Percentiles rank a stretch among this genome's conserved stretches.
Evolutionary conservation across 2,113 vertebrate species (phyloP).

Genomic region (Puntigrus tetrazona): DNA sequence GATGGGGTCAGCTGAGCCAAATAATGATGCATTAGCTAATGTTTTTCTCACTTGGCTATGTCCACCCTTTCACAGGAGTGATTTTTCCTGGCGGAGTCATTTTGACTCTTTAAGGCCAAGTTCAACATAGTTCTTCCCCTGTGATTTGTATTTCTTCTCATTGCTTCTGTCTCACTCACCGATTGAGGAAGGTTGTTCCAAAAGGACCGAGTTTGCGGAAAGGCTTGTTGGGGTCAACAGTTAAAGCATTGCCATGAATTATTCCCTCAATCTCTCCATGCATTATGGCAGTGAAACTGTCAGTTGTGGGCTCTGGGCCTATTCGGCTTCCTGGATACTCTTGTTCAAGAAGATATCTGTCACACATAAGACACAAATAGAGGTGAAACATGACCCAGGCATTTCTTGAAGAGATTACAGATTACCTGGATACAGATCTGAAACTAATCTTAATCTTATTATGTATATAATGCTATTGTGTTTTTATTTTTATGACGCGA

Average conservation of each 20-base stretch:
- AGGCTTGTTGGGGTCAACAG: slow-evolving; percentile 85
- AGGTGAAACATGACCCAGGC: neutral
- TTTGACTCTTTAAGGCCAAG: neutral
- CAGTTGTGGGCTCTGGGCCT: slow-evolving; percentile 88
- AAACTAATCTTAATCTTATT: neutral
- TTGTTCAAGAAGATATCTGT: slow-evolving; percentile 86
- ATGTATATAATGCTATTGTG: too few species aligned
- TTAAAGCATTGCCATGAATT: slow-evolving; percentile 85
- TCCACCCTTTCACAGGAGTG: slow-evolving; percentile 41
- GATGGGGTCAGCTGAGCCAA: slow-evolving; percentile 9
- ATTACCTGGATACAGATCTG: neutral
- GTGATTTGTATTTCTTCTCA: neutral
- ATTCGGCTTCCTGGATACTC: slow-evolving; percentile 86
- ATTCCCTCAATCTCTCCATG: slow-evolving; percentile 77
- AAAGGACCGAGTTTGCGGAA: slow-evolving; percentile 89
- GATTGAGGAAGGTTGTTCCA: slow-evolving; percentile 87
- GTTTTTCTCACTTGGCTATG: neutral
- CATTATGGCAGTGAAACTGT: slow-evolving; percentile 90
- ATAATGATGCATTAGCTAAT: slow-evolving; percentile 23
- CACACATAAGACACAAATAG: neutral
- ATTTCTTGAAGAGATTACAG: neutral
- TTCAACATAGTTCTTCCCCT: neutral
- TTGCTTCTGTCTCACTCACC: slow-evolving; percentile 68
- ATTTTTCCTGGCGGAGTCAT: neutral
- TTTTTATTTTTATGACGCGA: too few species aligned